A percentile compares a stretch with the other conserved stretches of the same genome.
Evolutionary conservation across 1,140 invertebrate species (phyloP).

Genomic region (Rhopalosiphum padi): DNA sequence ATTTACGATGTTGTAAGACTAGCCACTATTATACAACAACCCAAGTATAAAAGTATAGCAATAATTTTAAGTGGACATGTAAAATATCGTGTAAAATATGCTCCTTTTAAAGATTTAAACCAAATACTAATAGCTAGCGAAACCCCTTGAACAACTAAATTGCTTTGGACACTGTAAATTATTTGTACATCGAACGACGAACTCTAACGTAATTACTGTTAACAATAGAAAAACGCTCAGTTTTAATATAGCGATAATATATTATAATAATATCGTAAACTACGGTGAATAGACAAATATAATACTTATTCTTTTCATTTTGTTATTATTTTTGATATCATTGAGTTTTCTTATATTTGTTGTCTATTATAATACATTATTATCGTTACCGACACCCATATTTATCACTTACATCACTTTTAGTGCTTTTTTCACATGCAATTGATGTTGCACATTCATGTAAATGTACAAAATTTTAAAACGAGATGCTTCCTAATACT

Average conservation of each 20-base stretch:
- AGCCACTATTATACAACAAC: neutral
- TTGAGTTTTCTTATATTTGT: neutral
- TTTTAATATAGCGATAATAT: neutral
- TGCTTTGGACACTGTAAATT: neutral
- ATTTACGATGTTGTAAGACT: neutral
- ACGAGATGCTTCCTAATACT: neutral
- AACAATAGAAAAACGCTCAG: conserved; percentile 21
- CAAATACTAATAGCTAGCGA: neutral
- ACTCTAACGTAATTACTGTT: neutral
- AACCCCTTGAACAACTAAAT: neutral
- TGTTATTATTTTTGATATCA: neutral
- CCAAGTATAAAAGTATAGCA: neutral
- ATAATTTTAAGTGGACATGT: neutral
- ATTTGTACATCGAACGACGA: neutral
- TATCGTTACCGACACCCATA: neutral
- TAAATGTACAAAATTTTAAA: neutral
- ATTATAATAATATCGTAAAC: neutral
- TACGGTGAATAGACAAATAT: conserved; percentile 28
- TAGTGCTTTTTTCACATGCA: neutral
- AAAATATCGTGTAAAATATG: neutral
- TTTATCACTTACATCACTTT: neutral
- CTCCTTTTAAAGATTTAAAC: neutral
- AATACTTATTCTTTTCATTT: neutral
- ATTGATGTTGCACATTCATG: neutral
- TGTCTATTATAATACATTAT: neutral